Conservation (phyloP, 2,888 invertebrate species). For the Arge pagana region DNA sequence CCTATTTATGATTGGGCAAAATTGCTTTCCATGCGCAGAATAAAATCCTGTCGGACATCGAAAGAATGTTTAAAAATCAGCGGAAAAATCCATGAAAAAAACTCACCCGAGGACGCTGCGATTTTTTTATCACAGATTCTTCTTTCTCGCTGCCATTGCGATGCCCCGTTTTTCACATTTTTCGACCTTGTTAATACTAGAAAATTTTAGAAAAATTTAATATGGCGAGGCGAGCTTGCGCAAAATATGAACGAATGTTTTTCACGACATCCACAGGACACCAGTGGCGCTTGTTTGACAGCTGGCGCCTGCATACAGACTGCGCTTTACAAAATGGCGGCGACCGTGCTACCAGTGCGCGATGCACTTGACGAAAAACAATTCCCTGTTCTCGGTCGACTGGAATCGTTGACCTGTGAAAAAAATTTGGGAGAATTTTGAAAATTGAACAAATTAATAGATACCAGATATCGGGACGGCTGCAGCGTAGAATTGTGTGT, state of each 20-base stretch:
- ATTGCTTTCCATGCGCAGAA: slow-evolving; percentile 60
- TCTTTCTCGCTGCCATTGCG: not conserved
- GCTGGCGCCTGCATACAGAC: slow-evolving; percentile 1
- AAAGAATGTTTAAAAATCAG: slow-evolving; percentile 15
- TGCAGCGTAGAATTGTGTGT: too few relatives aligned
- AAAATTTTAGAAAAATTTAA: slow-evolving; percentile 53
- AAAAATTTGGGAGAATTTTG: too few relatives aligned
- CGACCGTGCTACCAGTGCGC: not conserved
- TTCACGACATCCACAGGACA: slow-evolving; percentile 15
- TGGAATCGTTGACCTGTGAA: too few relatives aligned
- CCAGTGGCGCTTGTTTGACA: slow-evolving; percentile 20
- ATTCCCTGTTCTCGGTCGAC: too few relatives aligned
- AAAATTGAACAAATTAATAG: too few relatives aligned
- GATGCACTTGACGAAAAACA: too few relatives aligned
- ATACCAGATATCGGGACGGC: too few relatives aligned
- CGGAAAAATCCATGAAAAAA: slow-evolving; percentile 10
- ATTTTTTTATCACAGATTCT: slow-evolving; percentile 3
- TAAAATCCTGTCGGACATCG: slow-evolving; percentile 52
- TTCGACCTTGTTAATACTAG: slow-evolving; percentile 9
- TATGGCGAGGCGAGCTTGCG: slow-evolving; percentile 50
- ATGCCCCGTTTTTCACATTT: not conserved
- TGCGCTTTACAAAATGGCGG: slow-evolving; percentile 18
- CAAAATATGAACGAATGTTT: slow-evolving; percentile 14
- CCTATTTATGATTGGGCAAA: slow-evolving; percentile 60
- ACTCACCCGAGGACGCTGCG: too few relatives aligned